These are phyloP conservation scores for Callionymus lyra DNA, from an alignment of 2,113 vertebrate genomes.

Conservation along the genomic window DNA sequence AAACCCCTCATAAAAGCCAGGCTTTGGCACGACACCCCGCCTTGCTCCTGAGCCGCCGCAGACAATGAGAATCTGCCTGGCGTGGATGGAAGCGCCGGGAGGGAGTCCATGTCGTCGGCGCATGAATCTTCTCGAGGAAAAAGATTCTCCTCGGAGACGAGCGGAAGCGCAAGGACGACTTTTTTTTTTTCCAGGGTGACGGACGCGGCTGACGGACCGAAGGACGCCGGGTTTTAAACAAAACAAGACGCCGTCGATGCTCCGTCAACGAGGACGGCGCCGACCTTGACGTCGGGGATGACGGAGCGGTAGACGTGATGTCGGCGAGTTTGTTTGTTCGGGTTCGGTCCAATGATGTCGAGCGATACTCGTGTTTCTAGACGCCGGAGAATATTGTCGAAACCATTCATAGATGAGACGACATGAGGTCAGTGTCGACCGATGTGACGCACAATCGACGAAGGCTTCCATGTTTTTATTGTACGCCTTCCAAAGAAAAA, in stretches of 20 bases:
- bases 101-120: conserved; percentile 27
- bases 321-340: no score
- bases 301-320: no score
- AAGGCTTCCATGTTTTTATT: no score
- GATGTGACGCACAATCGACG: no score
- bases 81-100: conserved; percentile 42
- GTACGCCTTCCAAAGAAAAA: no score
- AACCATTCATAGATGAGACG: no score
- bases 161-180: conserved; percentile 15
- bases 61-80: conserved; percentile 45
- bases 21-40: conserved; percentile 61
- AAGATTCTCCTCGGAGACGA: conserved; percentile 16
- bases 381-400: no score
- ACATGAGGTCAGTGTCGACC: no score
- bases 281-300: no score
- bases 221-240: conserved; percentile 7
- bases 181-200: conserved; percentile 27
- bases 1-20: conserved; percentile 61
- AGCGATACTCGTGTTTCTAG: no score
- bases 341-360: no score
- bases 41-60: conserved; percentile 46
- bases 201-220: neutral
- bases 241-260: neutral
- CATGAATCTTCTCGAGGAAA: conserved; percentile 19
- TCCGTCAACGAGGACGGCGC: no score